phyloP scores from a whole-genome alignment of 2,113 vertebrate genomes.

The Pelvicachromis taeniatus region DNA sequence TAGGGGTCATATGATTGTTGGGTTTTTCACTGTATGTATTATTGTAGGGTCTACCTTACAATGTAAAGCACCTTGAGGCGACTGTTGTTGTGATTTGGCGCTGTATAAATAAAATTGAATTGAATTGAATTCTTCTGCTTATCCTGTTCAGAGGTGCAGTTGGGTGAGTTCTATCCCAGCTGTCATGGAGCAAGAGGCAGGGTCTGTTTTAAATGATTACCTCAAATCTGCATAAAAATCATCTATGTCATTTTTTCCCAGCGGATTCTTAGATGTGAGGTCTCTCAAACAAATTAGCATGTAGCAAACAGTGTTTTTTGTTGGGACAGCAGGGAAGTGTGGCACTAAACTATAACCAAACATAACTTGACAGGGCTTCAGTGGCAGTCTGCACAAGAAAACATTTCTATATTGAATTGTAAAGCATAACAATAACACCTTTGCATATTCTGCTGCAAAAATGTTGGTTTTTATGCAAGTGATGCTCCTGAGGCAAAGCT shows the following conservation, averaged over 20 bases:
- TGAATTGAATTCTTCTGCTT: neutral
- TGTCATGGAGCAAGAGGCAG: neutral
- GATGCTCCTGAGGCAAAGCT: neutral
- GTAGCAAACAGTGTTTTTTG: neutral
- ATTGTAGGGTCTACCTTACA: too few relatives aligned
- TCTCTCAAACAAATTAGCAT: neutral
- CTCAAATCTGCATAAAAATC: neutral
- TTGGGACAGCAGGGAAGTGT: neutral
- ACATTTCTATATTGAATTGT: neutral
- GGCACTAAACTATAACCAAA: neutral
- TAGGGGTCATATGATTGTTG: too few relatives aligned
- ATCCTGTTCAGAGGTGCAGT: neutral
- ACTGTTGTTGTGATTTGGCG: too few relatives aligned
- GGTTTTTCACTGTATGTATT: too few relatives aligned
- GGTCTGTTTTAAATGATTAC: neutral
- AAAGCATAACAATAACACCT: neutral
- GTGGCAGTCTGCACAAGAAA: neutral
- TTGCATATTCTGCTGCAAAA: neutral
- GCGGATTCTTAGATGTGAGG: neutral
- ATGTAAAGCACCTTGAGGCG: too few relatives aligned
- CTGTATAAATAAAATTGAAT: too few relatives aligned
- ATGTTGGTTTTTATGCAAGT: neutral
- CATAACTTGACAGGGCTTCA: neutral
- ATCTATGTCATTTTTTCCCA: neutral
- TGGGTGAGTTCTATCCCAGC: neutral